Evolutionary conservation across 2,797 vertebrate genomes (phyloP).

Genomic region (Sebastes miniatus): DNA sequence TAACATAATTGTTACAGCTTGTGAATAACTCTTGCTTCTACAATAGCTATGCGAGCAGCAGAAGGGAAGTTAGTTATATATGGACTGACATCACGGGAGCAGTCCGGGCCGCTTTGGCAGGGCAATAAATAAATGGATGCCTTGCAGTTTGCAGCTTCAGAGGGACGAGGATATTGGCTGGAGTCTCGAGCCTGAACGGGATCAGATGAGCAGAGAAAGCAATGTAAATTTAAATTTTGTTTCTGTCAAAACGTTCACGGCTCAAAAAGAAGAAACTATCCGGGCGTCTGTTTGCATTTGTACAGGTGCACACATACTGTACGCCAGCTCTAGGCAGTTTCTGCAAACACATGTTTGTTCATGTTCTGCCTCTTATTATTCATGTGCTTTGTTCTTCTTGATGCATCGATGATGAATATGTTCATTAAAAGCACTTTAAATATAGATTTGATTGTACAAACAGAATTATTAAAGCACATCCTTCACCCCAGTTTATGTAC

Average conservation of each 20-base stretch:
- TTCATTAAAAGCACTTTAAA: conserved; percentile 16
- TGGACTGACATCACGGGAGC: conserved; percentile 41
- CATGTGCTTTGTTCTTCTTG: not conserved
- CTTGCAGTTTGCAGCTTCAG: conserved; percentile 21
- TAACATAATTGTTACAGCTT: not conserved
- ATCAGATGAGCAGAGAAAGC: conserved; percentile 22
- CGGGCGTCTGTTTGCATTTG: not conserved
- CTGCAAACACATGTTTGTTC: not conserved
- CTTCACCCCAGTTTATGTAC: conserved; percentile 8
- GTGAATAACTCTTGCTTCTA: not conserved
- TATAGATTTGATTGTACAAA: conserved; percentile 6
- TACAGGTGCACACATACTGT: not conserved
- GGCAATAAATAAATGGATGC: conserved; percentile 23
- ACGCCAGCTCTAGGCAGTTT: not conserved
- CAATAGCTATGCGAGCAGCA: not conserved
- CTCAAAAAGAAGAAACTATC: not conserved
- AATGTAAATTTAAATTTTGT: conserved; percentile 20
- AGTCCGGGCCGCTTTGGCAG: conserved; percentile 27
- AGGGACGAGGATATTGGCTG: conserved; percentile 10
- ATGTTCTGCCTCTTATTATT: not conserved
- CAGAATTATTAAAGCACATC: not conserved
- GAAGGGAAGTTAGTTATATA: conserved; percentile 12
- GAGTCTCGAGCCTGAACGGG: conserved; percentile 5
- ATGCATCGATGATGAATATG: not conserved
- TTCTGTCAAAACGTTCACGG: conserved; percentile 7